phyloP scores from a whole-genome alignment of 92 coral and sea anemone genomes.

The Muricea muricata region DNA sequence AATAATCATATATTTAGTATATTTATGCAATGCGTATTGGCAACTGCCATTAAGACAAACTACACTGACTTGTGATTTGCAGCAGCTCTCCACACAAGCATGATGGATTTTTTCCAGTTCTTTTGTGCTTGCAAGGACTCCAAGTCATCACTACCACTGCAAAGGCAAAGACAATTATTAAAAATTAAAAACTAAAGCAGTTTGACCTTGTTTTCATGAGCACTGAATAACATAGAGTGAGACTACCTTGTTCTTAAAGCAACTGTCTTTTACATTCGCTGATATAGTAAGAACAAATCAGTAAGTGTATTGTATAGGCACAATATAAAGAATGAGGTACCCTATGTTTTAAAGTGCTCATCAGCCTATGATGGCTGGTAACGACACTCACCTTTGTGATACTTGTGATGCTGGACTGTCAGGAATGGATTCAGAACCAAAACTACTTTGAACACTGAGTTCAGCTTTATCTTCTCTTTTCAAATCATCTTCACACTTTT shows the following conservation, averaged over 20 bases:
- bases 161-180: background rate
- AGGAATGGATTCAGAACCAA: constrained; percentile 97
- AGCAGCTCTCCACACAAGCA: constrained; percentile 99
- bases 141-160: constrained; percentile 79
- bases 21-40: background rate
- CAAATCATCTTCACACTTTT: constrained; percentile 40
- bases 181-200: no score
- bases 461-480: constrained; percentile 40
- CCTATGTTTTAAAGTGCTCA: background rate
- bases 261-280: no score
- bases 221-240: no score
- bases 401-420: constrained; percentile 96
- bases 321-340: no score
- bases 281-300: no score
- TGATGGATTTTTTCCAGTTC: constrained; percentile 96
- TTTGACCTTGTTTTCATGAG: no score
- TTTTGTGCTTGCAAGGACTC: constrained; percentile 96
- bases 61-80: constrained; percentile 93
- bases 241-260: no score
- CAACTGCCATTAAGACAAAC: background rate
- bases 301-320: no score
- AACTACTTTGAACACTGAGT: constrained; percentile 60
- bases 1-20: background rate
- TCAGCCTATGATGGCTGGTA: no score
- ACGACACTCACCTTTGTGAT: constrained; percentile 81